Base-by-base conservation (phyloP, 37 sponge, comb jelly and placozoan species). In the Agelas oroides region DNA sequence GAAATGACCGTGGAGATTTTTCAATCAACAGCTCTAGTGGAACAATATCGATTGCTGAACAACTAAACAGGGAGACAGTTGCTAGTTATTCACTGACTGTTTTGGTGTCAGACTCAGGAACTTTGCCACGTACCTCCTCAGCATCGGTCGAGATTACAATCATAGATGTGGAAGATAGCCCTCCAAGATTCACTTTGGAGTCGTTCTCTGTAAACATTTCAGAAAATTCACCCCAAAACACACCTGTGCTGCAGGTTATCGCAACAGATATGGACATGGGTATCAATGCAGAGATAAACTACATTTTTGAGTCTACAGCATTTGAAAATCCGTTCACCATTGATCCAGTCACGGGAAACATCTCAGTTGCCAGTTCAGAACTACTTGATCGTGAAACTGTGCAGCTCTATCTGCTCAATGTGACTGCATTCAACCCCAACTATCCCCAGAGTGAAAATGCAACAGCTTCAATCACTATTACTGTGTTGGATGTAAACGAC, bases 41-140 rank as follows among this genome's bases (percentile, higher is more conserved):
- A 5, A 35, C 28, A 17, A 82, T 95, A 15, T 77, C 84, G 35
- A 76, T 81, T 17, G 56, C 75, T 21, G 55, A 11, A 6, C 40
- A 32, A 0, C 77, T 95, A 19, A 92, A 95, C 69, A 35, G 93
- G 0, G 96, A 95, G 60, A 14, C 19, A 24, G 53, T 86, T 21
- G 80, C 27, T 27, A 63, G 34, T 5, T 55, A 71, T 46, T 70
- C 59, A n/a, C 40, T 91, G 11, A n/a, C 28, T 8, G 66, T 90
- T 6, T 6, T 32, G 53, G 84, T 61, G 23, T 46, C 61, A 21
- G 90, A 90, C 36, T 13, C 19, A 0, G 75, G 78, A 11, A 33
- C 40, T 15, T 70, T 78, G 32, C 60, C 77, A 6, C 23, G 12
- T 2, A 68, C 38, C 32, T 27, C 78, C 24, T 19, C 35, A 5